These are phyloP conservation scores for Tetragonisca angustula DNA, from an alignment of 2,888 invertebrate species.

Conservation along the genomic window DNA sequence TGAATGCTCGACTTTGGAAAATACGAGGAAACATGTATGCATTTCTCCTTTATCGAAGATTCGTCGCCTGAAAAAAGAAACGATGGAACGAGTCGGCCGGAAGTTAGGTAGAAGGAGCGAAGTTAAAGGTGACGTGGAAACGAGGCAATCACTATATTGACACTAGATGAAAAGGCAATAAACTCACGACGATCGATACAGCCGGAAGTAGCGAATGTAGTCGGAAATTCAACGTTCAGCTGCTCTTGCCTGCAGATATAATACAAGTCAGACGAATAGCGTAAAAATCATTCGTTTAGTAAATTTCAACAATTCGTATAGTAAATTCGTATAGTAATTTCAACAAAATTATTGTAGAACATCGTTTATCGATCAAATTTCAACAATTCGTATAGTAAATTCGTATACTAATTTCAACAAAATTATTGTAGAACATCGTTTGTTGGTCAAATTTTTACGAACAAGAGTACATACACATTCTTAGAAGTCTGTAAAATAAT, in stretches of 20 bases:
- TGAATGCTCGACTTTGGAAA: not conserved
- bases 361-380: too few species aligned
- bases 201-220: constrained; percentile 31
- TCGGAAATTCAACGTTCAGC: constrained; percentile 34
- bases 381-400: too few species aligned
- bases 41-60: not conserved
- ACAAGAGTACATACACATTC: too few species aligned
- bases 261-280: not conserved
- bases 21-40: not conserved
- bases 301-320: too few species aligned
- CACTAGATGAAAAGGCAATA: constrained; percentile 33
- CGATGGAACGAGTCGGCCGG: not conserved
- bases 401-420: too few species aligned
- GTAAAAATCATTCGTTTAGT: too few species aligned
- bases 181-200: constrained; percentile 31
- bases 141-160: constrained; percentile 21
- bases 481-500: too few species aligned
- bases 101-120: not conserved
- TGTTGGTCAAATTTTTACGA: too few species aligned
- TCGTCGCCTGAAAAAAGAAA: not conserved
- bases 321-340: too few species aligned
- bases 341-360: too few species aligned
- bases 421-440: too few species aligned
- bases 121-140: constrained; percentile 21
- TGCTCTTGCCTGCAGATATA: not conserved